Base-by-base conservation (phyloP, 1,140 invertebrate species). In the Rhysida immarginata region DNA sequence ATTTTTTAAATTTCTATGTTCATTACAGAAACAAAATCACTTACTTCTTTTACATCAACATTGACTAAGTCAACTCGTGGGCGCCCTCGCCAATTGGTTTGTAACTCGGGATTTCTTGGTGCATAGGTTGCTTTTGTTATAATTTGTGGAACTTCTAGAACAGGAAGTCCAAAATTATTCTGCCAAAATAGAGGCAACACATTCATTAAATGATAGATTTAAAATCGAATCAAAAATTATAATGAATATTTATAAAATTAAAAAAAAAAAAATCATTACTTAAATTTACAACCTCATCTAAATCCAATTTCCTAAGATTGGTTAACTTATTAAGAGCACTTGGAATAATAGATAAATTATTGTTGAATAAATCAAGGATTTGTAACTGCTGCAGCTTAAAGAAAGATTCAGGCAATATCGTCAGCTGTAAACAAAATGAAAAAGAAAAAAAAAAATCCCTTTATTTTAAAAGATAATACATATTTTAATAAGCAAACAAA, bases 331-430 rank as follows among this genome's bases (percentile, higher is more conserved):
- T 46, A 21, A 68, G 54, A 26, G 58, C 62, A 21, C 24, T 16
- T 1, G 67, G 67, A 0, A 68, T 58, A 48, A 63, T 61, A 14
- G 57, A 62, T 14, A 68, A 50, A 46, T 41, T 58, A 56, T 68
- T 68, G 55, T 66, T 62, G 51, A 64, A 67, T 26, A 68, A 49
- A 55, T 68, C 67, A 26, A 68, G 54, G 2, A 58, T 58, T 59
- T 65, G 64, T 35, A 68, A 54, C 20, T 61, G 56, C 18, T 53
- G 61, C 42, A 68, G 51, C 16, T 65, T 56, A 27, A 46, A 48
- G 49, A 68, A 65, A 13, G 67, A 67, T 49, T 64, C 57, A 35
- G 67, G 67, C 1, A 68, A 54, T 58, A 65, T 65, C n/a, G 61
- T 62, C 1, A 68, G 41, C 66, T 68, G 44, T 23, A 59, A 63